Percentiles rank a stretch among this genome's conserved stretches.
These are phyloP conservation scores for Ceratina japonica DNA, from an alignment of 1,140 invertebrate species.

Conservation along the genomic window DNA sequence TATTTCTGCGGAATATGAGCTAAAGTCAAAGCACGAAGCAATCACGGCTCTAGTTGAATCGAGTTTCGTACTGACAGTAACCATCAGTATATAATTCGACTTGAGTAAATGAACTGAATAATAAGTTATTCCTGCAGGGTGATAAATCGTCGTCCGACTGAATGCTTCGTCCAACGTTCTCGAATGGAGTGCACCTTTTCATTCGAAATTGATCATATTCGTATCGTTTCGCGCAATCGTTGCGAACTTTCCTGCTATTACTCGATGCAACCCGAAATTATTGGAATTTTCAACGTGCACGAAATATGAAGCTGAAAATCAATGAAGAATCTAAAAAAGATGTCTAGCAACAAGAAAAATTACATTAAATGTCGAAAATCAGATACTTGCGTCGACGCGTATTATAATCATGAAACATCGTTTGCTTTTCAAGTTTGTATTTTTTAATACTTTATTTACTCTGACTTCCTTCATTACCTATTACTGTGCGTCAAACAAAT, in stretches of 20 bases:
- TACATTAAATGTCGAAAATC: not conserved
- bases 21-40: conserved; percentile 59
- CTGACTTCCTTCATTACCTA: too few species aligned
- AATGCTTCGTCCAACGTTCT: not conserved
- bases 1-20: not conserved
- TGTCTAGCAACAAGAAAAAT: not conserved
- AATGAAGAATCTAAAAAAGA: too few species aligned
- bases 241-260: not conserved
- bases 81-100: conserved; percentile 41
- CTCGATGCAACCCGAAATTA: too few species aligned
- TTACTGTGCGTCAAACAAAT: too few species aligned
- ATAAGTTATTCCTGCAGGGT: conserved; percentile 19
- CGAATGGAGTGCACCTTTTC: not conserved
- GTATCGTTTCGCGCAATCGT: not conserved
- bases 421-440: too few species aligned
- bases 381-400: not conserved
- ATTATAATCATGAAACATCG: too few species aligned
- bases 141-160: conserved; percentile 21
- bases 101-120: conserved; percentile 46
- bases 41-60: conserved; percentile 47
- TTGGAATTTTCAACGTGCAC: too few species aligned
- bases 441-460: too few species aligned
- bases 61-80: conserved; percentile 46
- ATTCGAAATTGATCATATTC: not conserved
- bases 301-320: not conserved